Evolutionary conservation across 2,888 invertebrate genomes (phyloP).

Genomic region (Chaetogeoica ovagalla): DNA sequence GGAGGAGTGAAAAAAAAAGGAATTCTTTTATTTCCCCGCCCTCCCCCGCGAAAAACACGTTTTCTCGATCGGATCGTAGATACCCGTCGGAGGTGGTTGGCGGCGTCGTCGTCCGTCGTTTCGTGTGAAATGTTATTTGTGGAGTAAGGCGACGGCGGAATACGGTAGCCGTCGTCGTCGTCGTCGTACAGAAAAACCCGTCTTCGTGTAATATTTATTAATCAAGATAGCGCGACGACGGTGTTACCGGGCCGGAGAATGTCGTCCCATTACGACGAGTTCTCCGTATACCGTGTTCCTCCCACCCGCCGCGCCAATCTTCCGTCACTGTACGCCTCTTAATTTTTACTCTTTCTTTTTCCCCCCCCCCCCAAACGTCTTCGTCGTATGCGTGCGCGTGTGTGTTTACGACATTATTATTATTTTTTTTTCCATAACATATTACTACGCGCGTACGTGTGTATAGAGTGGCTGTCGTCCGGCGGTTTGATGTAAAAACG

Average conservation of each 20-base stretch:
- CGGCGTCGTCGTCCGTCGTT: no score
- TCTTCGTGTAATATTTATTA: background rate
- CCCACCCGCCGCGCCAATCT: no score
- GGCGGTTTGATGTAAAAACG: background rate
- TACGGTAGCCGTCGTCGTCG: conserved; percentile 6
- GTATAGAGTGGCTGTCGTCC: no score
- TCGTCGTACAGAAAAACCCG: background rate
- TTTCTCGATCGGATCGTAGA: no score
- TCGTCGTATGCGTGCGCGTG: background rate
- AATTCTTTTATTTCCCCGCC: no score
- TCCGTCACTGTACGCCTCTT: background rate
- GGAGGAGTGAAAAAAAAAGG: no score
- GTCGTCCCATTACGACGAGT: conserved; percentile 43
- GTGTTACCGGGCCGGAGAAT: conserved; percentile 29
- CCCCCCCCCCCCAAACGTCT: background rate
- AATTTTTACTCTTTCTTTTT: conserved; percentile 9
- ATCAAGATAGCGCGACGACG: background rate
- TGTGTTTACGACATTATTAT: background rate
- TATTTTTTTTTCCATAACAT: no score
- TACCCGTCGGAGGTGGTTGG: no score
- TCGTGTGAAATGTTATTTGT: no score
- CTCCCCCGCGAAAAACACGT: no score
- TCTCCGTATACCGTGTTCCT: conserved; percentile 17
- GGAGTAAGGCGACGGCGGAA: background rate
- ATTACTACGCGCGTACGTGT: no score